These are phyloP conservation scores for Sinocyclocheilus anshuiensis DNA, from an alignment of 2,113 vertebrate genomes.

Conservation along the genomic window DNA sequence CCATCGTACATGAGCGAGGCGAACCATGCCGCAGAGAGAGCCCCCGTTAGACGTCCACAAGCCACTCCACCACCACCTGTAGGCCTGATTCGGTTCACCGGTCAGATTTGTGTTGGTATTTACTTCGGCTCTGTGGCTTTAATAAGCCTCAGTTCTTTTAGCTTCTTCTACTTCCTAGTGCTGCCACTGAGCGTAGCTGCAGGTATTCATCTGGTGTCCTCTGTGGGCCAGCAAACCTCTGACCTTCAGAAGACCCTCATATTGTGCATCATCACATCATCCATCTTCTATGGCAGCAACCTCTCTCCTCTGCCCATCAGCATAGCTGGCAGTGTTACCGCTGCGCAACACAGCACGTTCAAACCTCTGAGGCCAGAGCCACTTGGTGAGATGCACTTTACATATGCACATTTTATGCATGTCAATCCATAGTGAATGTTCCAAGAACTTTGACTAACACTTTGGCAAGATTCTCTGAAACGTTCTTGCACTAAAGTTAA, in stretches of 20 bases:
- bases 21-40: slow-evolving; percentile 64
- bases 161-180: slow-evolving; percentile 80
- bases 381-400: slow-evolving; percentile 67
- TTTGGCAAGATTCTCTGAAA: no score
- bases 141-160: slow-evolving; percentile 80
- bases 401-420: no score
- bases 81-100: slow-evolving; percentile 74
- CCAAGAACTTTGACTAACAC: no score
- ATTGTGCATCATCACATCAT: slow-evolving; percentile 78
- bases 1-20: slow-evolving; percentile 81
- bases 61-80: slow-evolving; percentile 62
- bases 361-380: slow-evolving; percentile 60
- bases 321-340: slow-evolving; percentile 79
- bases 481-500: no score
- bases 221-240: slow-evolving; percentile 81
- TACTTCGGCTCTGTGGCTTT: slow-evolving; percentile 85
- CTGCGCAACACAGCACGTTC: slow-evolving; percentile 76
- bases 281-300: slow-evolving; percentile 82
- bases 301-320: slow-evolving; percentile 84
- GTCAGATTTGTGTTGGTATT: slow-evolving; percentile 83
- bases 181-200: slow-evolving; percentile 83
- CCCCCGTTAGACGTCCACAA: slow-evolving; percentile 21
- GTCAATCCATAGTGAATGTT: no score
- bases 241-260: slow-evolving; percentile 75
- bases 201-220: slow-evolving; percentile 86